Evolutionary conservation across 2,888 invertebrate species (phyloP).

Genomic region (Aphodius granarius): DNA sequence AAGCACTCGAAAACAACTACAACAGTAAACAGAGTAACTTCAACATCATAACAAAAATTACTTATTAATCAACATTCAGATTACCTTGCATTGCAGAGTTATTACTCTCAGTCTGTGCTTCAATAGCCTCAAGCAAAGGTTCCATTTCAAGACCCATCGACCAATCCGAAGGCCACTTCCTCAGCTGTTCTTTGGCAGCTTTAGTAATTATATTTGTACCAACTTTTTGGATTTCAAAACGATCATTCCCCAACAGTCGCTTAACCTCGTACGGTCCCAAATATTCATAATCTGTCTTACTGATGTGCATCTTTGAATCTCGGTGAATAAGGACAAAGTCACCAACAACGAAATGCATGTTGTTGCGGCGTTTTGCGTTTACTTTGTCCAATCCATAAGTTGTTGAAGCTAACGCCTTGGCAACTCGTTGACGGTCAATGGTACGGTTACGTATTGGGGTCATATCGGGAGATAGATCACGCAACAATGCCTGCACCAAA

Average conservation of each 20-base stretch:
- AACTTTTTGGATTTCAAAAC: not conserved
- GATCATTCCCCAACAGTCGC: not conserved
- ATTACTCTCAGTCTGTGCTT: not conserved
- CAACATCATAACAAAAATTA: not conserved
- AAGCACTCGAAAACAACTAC: not conserved
- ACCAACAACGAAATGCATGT: conserved; percentile 23
- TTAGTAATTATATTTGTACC: not conserved
- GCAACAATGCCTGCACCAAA: conserved; percentile 16
- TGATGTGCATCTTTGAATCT: conserved; percentile 32
- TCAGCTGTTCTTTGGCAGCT: not conserved
- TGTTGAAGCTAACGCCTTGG: not conserved
- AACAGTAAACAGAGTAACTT: not conserved
- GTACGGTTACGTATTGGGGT: conserved; percentile 13
- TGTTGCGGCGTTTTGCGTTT: conserved; percentile 29
- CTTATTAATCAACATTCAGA: not conserved
- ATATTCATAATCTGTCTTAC: conserved; percentile 21
- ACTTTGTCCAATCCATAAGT: not conserved
- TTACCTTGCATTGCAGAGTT: too few relatives aligned
- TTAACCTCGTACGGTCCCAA: not conserved
- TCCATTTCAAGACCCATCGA: not conserved
- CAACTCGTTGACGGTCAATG: conserved; percentile 1
- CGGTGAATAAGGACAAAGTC: conserved; percentile 35
- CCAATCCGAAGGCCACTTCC: not conserved
- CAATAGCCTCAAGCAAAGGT: not conserved
- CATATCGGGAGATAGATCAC: conserved; percentile 18